Conservation (phyloP, 2,113 vertebrate species). For the Triplophysa dalaica region DNA sequence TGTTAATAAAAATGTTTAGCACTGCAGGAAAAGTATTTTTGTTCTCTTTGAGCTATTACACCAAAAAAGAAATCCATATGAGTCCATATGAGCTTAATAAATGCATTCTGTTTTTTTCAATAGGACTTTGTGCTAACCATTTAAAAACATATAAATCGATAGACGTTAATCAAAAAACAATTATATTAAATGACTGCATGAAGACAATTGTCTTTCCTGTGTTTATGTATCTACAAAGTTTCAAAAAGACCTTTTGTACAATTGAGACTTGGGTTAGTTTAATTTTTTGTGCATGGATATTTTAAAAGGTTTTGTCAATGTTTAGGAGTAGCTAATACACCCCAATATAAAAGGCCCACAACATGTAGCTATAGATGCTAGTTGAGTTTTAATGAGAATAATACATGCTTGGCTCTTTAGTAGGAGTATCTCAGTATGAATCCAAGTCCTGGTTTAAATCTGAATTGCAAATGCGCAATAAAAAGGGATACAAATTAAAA, state of each 20-base stretch:
- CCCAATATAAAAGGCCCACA: too few species aligned
- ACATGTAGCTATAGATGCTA: not conserved
- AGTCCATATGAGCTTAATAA: not conserved
- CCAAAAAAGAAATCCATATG: not conserved
- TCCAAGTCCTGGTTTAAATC: not conserved
- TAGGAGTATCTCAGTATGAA: not conserved
- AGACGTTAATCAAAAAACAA: too few species aligned
- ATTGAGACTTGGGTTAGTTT: too few species aligned
- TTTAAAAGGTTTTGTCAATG: not conserved
- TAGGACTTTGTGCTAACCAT: not conserved
- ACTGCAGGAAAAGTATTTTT: not conserved
- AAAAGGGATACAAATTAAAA: not conserved
- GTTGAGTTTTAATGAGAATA: not conserved
- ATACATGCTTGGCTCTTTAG: not conserved
- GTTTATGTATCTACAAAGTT: too few species aligned
- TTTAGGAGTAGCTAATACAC: too few species aligned
- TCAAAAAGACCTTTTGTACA: too few species aligned
- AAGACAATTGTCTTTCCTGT: too few species aligned
- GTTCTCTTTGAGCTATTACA: not conserved
- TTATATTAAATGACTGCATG: too few species aligned
- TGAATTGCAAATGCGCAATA: not conserved
- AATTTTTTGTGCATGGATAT: not conserved
- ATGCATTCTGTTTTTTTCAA: not conserved
- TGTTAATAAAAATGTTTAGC: not conserved
- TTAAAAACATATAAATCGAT: too few species aligned